Evolutionary conservation across 2,113 vertebrate species (phyloP), one percentile per base, ranked within the genome.

Genomic region (Hippoglossus stenolepis): DNA sequence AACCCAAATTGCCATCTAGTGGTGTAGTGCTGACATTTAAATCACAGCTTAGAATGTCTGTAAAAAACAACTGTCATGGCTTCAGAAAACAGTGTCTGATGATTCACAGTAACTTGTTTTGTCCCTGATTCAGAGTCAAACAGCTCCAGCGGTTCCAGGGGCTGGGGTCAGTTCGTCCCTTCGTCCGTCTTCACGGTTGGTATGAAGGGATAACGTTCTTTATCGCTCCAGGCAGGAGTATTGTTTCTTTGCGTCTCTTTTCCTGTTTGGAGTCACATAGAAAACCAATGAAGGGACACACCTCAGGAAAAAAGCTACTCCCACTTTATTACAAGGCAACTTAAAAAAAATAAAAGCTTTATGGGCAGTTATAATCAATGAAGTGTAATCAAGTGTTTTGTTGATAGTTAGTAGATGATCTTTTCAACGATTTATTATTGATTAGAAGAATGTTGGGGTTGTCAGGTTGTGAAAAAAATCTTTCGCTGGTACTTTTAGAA

Each of bases 171-270:
- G 40, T 0, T 31, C 31, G 31, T 8, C 15, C 47, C 15, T 51
- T 18, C 13, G 38, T 40, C 57, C 12, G 43, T 35, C 57, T 82
- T 71, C 15, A 65, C 26, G 54, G 31, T 12, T 1, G 40, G 5
- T 0, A 6, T 84, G 83, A 80, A 89, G 79, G 81, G 89, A 86
- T 57, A 79, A 62, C 82, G 38, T 77, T 94, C 90, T 82, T 63
- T 60, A 21, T 76, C 70, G 65, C 90, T 91, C 87, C 66, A 72
- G 58, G 51, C 8, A 28, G 77, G 54, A 47, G 23, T 18, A n/a
- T 7, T 45, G 10, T 45, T 18, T 61, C 56, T 24, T 3, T 74
- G 72, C 49, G 38, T 68, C 35, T 26, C 62, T 79, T 70, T 63
- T 26, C 53, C 90, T 93, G 87, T 61, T 28, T 6, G 70, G 58